Evolutionary conservation across 2,113 vertebrate genomes (phyloP).

Genomic region (Talpa occidentalis): DNA sequence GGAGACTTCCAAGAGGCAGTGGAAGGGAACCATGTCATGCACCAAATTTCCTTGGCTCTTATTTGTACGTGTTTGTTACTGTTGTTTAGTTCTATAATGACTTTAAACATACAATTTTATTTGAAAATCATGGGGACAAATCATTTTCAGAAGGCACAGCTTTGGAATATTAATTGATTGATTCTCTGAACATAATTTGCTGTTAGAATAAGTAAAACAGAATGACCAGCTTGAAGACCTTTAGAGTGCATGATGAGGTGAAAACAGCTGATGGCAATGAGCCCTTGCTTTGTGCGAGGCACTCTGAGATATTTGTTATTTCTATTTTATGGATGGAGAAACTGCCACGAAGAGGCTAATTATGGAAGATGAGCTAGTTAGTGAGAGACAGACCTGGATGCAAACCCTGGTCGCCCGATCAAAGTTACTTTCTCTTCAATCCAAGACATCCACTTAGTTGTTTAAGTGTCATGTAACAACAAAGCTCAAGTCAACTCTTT

Average conservation of each 20-base stretch:
- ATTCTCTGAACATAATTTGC: not conserved
- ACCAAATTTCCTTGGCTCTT: not conserved
- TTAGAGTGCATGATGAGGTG: not conserved
- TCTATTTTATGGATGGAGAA: not conserved
- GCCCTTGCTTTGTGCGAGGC: not conserved
- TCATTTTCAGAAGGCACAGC: not conserved
- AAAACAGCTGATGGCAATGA: not conserved
- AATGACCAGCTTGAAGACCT: not conserved
- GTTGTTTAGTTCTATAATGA: not conserved
- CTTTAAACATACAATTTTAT: not conserved
- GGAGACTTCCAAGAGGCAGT: too few species aligned
- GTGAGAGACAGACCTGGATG: not conserved
- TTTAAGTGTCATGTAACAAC: not conserved
- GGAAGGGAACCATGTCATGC: not conserved
- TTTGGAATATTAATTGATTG: not conserved
- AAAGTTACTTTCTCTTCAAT: not conserved
- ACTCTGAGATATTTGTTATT: not conserved
- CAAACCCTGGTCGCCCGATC: not conserved
- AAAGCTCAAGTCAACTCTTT: not conserved
- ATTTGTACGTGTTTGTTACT: not conserved
- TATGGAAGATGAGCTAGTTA: fast-evolving
- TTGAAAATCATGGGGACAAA: not conserved
- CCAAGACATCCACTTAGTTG: not conserved
- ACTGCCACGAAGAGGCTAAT: not conserved
- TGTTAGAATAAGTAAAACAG: not conserved